Evolutionary conservation across 2,888 invertebrate genomes (phyloP).

Genomic region (Emmelina monodactyla): DNA sequence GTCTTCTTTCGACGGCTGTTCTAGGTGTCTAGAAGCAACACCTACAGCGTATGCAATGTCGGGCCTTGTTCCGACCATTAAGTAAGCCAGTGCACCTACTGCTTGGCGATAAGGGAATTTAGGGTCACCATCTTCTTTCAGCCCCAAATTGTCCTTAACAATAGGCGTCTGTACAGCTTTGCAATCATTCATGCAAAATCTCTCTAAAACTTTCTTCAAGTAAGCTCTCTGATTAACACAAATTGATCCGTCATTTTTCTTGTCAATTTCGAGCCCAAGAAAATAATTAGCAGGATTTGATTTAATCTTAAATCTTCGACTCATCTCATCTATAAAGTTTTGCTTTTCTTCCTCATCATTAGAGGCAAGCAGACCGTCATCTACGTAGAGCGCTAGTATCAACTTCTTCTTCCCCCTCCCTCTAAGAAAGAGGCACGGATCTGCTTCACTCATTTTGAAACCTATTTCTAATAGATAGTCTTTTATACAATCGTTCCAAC

Average conservation of each 20-base stretch:
- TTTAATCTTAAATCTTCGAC: conserved; percentile 3
- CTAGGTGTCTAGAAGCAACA: too few species aligned
- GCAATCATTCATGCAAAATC: too few species aligned
- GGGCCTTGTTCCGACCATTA: not conserved
- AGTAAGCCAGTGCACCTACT: not conserved
- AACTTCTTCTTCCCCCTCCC: not conserved
- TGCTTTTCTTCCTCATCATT: not conserved
- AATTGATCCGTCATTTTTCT: not conserved
- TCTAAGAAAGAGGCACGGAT: not conserved
- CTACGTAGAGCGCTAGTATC: conserved; percentile 3
- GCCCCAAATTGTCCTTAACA: not conserved
- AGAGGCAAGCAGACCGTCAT: conserved; percentile 2
- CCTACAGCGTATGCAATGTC: not conserved
- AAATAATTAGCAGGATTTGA: too few species aligned
- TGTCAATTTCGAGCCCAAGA: too few species aligned
- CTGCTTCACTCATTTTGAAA: not conserved
- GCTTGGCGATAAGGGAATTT: not conserved
- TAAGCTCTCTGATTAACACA: too few species aligned
- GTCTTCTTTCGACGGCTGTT: too few species aligned
- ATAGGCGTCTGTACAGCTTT: not conserved
- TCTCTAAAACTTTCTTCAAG: too few species aligned
- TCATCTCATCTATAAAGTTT: not conserved
- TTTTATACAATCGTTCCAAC: not conserved
- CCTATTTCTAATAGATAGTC: conserved; percentile 2
- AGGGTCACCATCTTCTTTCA: not conserved